Conservation (phyloP, 2,888 invertebrate genomes). For the Philonicus albiceps region DNA sequence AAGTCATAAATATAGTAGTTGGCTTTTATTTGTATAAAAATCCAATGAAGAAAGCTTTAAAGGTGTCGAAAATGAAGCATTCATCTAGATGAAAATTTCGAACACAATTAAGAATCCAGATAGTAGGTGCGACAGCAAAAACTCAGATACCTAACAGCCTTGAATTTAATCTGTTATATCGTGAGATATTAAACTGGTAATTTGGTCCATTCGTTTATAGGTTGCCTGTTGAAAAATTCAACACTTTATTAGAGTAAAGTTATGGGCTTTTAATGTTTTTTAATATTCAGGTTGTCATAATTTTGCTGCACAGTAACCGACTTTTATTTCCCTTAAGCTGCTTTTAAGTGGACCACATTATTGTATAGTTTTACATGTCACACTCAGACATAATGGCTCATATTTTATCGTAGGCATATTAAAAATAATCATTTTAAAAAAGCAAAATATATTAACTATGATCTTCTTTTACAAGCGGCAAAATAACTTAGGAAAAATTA, state of each 20-base stretch:
- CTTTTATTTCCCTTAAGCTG: background rate
- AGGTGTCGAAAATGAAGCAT: background rate
- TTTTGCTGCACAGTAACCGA: background rate
- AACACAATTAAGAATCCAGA: background rate
- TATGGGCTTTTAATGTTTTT: background rate
- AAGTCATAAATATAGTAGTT: background rate
- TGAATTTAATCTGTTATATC: background rate
- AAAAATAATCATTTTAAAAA: background rate
- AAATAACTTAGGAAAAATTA: background rate
- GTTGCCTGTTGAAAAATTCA: background rate
- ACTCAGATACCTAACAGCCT: background rate
- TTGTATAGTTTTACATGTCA: background rate
- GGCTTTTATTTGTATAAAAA: background rate
- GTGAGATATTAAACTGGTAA: background rate
- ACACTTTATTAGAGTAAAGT: background rate
- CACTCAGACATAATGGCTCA: background rate
- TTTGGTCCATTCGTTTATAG: background rate
- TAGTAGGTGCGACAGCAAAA: background rate
- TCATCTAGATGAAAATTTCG: background rate
- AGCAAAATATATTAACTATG: background rate
- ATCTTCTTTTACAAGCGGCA: background rate
- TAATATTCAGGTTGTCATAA: background rate
- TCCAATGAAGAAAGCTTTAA: background rate
- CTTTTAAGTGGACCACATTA: background rate
- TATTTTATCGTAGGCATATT: background rate